These are phyloP conservation scores for Aphidius gifuensis DNA, from an alignment of 1,140 invertebrate genomes.

Conservation along the genomic window DNA sequence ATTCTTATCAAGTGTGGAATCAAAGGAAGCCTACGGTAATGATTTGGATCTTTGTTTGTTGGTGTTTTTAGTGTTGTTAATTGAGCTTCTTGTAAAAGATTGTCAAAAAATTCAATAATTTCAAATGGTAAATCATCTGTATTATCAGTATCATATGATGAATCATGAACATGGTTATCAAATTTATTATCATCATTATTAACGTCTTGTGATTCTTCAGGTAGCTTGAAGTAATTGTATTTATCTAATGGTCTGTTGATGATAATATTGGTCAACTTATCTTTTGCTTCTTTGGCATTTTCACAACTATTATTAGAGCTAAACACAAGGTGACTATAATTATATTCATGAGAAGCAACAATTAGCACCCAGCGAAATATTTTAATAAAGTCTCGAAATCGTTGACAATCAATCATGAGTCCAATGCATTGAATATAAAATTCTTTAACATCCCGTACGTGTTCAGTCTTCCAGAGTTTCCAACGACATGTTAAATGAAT, in stretches of 20 bases:
- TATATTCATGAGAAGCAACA: slow-evolving; percentile 13
- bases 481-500: slow-evolving; percentile 7
- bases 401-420: slow-evolving; percentile 16
- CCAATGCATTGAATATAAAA: slow-evolving; percentile 16
- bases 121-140: too few relatives aligned
- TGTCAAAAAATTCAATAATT: too few relatives aligned
- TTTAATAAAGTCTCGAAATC: slow-evolving; percentile 8
- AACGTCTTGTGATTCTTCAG: too few relatives aligned
- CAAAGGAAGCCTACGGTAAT: too few relatives aligned
- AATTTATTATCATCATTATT: too few relatives aligned
- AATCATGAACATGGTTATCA: too few relatives aligned
- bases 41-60: too few relatives aligned
- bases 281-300: slow-evolving; percentile 8
- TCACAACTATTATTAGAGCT: background rate
- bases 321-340: background rate
- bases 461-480: background rate
- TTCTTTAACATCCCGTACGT: background rate
- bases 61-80: too few relatives aligned
- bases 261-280: slow-evolving; percentile 3
- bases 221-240: background rate
- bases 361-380: slow-evolving; percentile 11
- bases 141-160: too few relatives aligned
- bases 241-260: slow-evolving; percentile 1
- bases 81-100: too few relatives aligned
- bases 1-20: too few relatives aligned